Percentiles rank a stretch among this genome's conserved stretches.
Conservation (phyloP, 1,140 invertebrate species). For the Tetramorium simillimum region DNA sequence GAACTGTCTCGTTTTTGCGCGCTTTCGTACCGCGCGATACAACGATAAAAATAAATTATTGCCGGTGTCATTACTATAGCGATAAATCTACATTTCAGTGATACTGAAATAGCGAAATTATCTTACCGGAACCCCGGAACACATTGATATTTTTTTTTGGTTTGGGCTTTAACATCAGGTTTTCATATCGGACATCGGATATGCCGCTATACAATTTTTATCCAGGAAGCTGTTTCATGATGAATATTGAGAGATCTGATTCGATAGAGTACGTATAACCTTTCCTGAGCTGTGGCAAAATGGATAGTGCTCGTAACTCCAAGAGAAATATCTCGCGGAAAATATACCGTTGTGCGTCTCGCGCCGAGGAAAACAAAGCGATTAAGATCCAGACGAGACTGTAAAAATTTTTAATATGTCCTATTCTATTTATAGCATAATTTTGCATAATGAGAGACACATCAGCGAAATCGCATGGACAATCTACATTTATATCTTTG, state of each 20-base stretch:
- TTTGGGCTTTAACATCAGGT: neutral
- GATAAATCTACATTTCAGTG: neutral
- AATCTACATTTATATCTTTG: neutral
- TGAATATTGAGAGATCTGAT: constrained; percentile 38
- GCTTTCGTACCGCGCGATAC: neutral
- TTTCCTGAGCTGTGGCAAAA: neutral
- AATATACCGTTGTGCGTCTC: constrained; percentile 1
- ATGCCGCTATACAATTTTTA: neutral
- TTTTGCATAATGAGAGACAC: neutral
- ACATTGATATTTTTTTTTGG: constrained; percentile 11
- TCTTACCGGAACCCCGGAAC: neutral
- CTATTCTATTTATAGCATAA: neutral
- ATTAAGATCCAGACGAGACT: constrained; percentile 21
- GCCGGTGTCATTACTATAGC: neutral
- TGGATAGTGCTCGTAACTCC: neutral
- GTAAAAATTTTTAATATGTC: constrained; percentile 6
- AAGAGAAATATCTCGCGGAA: constrained; percentile 24
- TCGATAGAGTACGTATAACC: neutral
- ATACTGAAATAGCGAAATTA: constrained; percentile 15
- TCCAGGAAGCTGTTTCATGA: constrained; percentile 19
- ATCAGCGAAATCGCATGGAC: too few relatives aligned
- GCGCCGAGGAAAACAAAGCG: constrained; percentile 25
- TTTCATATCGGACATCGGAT: neutral
- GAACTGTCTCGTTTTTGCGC: constrained; percentile 4
- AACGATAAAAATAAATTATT: constrained; percentile 36